phyloP scores from a whole-genome alignment of 23 tunicate species.

The Halocynthia aurantium region DNA sequence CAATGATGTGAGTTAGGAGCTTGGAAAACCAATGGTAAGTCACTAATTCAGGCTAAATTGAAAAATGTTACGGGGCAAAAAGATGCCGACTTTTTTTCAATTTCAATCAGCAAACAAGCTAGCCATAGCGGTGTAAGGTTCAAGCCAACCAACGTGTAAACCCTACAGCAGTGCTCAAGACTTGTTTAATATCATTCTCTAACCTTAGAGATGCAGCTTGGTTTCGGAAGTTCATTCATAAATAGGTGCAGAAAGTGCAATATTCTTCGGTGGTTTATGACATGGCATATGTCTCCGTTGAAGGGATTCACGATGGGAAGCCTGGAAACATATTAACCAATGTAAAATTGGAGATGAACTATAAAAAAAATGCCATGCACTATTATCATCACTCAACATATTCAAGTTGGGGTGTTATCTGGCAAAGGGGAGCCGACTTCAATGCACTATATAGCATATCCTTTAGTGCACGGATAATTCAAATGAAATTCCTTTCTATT shows the following conservation, averaged over 20 bases:
- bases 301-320: conserved; percentile 51
- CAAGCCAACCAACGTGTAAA: no score
- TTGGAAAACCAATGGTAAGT: no score
- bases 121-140: neutral
- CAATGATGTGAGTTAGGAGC: no score
- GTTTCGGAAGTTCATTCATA: conserved; percentile 78
- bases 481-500: no score
- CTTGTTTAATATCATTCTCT: neutral
- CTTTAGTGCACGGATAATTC: no score
- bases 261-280: conserved; percentile 69
- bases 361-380: neutral
- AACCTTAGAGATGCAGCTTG: conserved; percentile 60
- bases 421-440: no score
- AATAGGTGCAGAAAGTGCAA: conserved; percentile 74
- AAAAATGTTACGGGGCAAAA: no score
- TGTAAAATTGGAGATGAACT: neutral
- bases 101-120: no score
- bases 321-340: conserved; percentile 28
- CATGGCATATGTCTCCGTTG: conserved; percentile 76
- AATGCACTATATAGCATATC: no score
- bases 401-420: neutral
- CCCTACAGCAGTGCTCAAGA: neutral
- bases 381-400: neutral
- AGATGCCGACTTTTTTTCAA: no score
- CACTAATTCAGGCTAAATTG: no score